Percentiles rank a stretch among this genome's conserved stretches.
Conservation (phyloP, 2,888 invertebrate genomes). For the Diaprepes abbreviatus region DNA sequence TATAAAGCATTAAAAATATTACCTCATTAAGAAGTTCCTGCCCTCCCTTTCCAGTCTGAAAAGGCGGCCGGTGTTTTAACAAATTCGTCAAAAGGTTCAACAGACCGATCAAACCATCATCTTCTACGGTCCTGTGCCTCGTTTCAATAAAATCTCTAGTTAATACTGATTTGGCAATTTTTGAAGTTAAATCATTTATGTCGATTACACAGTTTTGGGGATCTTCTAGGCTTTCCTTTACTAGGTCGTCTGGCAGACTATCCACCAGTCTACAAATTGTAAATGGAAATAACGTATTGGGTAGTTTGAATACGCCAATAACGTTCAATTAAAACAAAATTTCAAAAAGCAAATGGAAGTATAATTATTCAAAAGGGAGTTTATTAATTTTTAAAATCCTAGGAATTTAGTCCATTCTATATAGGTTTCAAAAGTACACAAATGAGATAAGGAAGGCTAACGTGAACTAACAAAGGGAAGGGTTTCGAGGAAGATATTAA, state of each 20-base stretch:
- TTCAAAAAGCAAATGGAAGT: too few species aligned
- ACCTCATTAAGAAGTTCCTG: conserved; percentile 77
- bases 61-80: conserved; percentile 89
- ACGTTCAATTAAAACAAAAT: too few species aligned
- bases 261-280: conserved; percentile 79
- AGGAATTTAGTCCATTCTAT: too few species aligned
- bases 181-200: conserved; percentile 76
- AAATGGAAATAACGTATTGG: too few species aligned
- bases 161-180: conserved; percentile 81
- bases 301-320: too few species aligned
- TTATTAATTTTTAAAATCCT: too few species aligned
- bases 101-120: conserved; percentile 91
- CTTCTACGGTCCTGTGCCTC: conserved; percentile 84
- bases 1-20: too few species aligned
- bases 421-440: too few species aligned
- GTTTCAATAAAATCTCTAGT: conserved; percentile 87
- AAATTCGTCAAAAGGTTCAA: conserved; percentile 89
- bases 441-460: too few species aligned
- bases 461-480: too few species aligned
- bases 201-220: conserved; percentile 74
- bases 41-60: conserved; percentile 85
- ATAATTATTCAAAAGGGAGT: too few species aligned
- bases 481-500: too few species aligned
- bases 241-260: conserved; percentile 83
- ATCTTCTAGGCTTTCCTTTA: conserved; percentile 76